phyloP scores from a whole-genome alignment of 2,113 vertebrate species.

The Zosterops pallidus region DNA sequence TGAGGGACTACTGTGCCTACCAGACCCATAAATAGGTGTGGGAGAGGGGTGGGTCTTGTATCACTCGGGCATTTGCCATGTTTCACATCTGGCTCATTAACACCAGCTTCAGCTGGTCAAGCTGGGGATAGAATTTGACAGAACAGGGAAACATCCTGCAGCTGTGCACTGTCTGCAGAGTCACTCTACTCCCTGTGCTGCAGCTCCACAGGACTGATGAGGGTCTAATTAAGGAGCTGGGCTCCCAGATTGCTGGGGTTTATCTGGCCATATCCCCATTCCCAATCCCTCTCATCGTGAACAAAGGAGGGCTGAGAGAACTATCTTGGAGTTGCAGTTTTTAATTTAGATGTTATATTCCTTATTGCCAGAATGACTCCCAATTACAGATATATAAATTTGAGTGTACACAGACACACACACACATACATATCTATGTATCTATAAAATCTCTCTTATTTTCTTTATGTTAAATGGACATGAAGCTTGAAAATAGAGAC shows the following conservation, averaged over 20 bases:
- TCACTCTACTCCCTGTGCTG: not conserved
- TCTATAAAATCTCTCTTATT: not conserved
- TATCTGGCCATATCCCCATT: not conserved
- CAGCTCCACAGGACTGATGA: not conserved
- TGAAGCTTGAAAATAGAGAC: not conserved
- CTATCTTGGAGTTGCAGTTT: not conserved
- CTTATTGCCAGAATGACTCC: not conserved
- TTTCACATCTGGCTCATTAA: not conserved
- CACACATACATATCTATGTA: accelerated
- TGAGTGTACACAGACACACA: too few relatives aligned
- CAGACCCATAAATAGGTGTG: not conserved
- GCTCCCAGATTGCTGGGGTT: not conserved
- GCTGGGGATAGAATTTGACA: not conserved
- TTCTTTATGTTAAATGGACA: not conserved
- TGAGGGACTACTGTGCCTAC: not conserved
- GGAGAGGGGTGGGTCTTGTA: not conserved
- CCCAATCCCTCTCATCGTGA: not conserved
- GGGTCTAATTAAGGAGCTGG: not conserved
- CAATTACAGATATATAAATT: not conserved
- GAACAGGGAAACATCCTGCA: not conserved
- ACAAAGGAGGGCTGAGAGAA: not conserved
- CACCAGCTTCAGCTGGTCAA: not conserved
- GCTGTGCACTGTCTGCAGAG: not conserved
- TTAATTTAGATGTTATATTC: not conserved
- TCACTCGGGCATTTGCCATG: not conserved